Base-by-base conservation (phyloP, 2,797 vertebrate genomes). In the Phoeniculus purpureus region DNA sequence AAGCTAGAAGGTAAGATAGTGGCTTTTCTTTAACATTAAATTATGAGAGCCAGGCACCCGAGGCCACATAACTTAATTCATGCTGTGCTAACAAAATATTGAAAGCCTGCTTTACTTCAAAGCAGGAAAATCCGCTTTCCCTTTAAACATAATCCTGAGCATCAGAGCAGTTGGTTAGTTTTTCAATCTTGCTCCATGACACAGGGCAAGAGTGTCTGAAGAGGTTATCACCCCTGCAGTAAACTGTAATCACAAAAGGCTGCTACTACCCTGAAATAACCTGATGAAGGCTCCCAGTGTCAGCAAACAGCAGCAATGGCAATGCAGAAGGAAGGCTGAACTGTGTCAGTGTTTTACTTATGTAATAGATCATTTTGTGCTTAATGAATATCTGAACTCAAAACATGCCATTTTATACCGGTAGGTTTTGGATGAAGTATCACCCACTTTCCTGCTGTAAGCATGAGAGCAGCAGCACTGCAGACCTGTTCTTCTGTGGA, bases 1-100 rank as follows among this genome's bases (percentile, higher is more conserved):
- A 85, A 58, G 81, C 64, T 85, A 64, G 59, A 79, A 43, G 87
- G 71, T 51, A 87, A 85, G 73, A 92, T 83, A 70, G 3, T 71
- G 40, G 19, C 14, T 92, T 94, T 92, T 81, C 86, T 89, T 94
- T 73, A 89, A 85, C 45, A 23, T 85, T 83, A 81, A 85, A 65
- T 86, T 75, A 76, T 18, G 74, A 89, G 92, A 96, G 65, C 48
- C 32, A 59, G 31, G 43, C 68, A 77, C 81, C 73, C 47, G 73
- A 61, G 84, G 90, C 91, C 78, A 73, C 50, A 60, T 1, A 2
- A 86, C 79, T 94, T 76, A 73, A 80, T 95, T 62, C 80, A 51
- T 52, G 40, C 82, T 90, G 79, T 87, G 70, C 73, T 90, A 78
- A 74, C 32, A 58, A 92, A 90, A 75, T 70, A 89, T 77, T 52